Conservation (phyloP, 2,888 invertebrate genomes). For the Drosophila neonasuta region DNA sequence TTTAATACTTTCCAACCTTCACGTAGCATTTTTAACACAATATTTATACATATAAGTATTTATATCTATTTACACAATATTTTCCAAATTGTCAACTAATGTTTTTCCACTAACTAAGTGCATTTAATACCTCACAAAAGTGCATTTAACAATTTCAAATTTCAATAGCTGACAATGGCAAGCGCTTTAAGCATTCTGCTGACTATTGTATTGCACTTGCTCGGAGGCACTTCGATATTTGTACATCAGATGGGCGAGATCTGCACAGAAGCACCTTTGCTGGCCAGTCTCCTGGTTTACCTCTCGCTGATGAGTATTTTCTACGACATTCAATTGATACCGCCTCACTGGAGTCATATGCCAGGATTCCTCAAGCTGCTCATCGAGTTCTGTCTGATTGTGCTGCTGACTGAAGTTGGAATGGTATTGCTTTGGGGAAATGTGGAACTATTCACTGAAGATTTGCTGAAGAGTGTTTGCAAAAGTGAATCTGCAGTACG, state of each 20-base stretch:
- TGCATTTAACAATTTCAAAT: neutral
- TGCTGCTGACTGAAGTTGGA: neutral
- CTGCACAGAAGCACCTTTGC: neutral
- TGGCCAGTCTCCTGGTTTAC: slow-evolving; percentile 3
- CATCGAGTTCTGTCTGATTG: neutral
- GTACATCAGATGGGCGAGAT: neutral
- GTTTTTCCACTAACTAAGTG: neutral
- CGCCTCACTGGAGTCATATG: neutral
- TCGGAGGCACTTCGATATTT: neutral
- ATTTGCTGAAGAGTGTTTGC: neutral
- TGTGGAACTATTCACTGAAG: neutral
- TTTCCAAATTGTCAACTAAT: neutral
- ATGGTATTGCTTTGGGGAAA: neutral
- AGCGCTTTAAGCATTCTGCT: neutral
- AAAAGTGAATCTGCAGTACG: too few species aligned
- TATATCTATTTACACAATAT: neutral
- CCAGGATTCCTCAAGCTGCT: neutral
- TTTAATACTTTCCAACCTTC: neutral
- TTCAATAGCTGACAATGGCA: neutral
- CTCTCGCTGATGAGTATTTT: neutral
- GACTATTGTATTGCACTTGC: neutral
- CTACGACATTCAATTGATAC: neutral
- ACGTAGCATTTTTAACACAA: neutral
- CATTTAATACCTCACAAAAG: neutral
- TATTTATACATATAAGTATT: neutral